Base-by-base conservation (phyloP, 2,797 vertebrate genomes). In the Iguana delicatissima region DNA sequence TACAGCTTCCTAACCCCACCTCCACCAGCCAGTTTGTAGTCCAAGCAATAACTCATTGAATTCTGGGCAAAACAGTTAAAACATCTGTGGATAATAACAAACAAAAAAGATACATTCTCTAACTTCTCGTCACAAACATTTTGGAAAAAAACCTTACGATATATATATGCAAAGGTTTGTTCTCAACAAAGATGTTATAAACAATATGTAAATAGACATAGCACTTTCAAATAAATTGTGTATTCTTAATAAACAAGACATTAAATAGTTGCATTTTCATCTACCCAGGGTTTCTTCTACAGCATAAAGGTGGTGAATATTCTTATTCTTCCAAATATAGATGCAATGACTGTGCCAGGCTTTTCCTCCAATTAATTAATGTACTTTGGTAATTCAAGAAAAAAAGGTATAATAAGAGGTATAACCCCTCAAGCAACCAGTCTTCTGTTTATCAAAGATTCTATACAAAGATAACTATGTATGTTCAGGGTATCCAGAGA, bases 271-370 rank as follows among this genome's bases (percentile, higher is more conserved):
- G 6, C 29, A 46, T 84, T 84, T 46, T 84, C 22, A 16, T 16
- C 59, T 22, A 35, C 67, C 18, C 12, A 32, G 8, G 4, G 8
- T 85, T 10, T 72, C 32, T 69, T 52, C 29, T 52, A 32, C 46
- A 85, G 46, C 50, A 73, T 35, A 55, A 59, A 35, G 1, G 4
- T 32, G 24, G 18, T 74, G 72, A 57, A 29, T 86, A 57, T 76
- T 57, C 67, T 85, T 64, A 74, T 6, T 38, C 72, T 86, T 57
- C 52, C 69, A 74, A 86, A 76, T 38, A 76, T 57, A 86, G 83
- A 57, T 57, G 5, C 62, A 84, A 26, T 74, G 20, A 5, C 32
- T 82, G 42, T 38, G 26, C 24, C 46, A 76, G 55, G n/a, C 72
- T 86, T 59, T 57, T 22, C 42, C 7, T 52, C 9, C 16, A 57